A percentile compares a stretch with the other conserved stretches of the same genome.
Conservation (phyloP, 2,113 vertebrate genomes). For the Rhinichthys klamathensis region DNA sequence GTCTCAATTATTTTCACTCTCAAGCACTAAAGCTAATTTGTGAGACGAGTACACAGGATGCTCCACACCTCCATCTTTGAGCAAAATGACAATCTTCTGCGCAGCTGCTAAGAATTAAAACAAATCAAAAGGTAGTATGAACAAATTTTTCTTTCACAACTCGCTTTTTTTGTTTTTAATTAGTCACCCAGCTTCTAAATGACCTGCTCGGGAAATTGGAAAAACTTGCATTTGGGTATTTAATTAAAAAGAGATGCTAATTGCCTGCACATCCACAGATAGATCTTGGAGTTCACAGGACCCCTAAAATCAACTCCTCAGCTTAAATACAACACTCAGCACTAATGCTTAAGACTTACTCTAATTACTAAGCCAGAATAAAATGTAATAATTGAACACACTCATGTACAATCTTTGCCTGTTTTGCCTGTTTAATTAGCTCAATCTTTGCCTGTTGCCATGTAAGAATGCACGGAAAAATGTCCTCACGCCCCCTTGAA, state of each 20-base stretch:
- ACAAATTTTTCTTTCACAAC: neutral
- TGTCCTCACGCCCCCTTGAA: neutral
- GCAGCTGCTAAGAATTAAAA: conserved; percentile 31
- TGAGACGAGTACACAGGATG: conserved; percentile 24
- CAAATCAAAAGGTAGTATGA: conserved; percentile 10
- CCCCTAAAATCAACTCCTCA: conserved; percentile 36
- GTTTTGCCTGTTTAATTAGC: too few relatives aligned
- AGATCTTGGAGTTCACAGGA: conserved; percentile 62
- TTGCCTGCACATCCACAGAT: conserved; percentile 32
- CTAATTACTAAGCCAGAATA: conserved; percentile 7
- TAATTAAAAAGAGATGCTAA: conserved; percentile 53
- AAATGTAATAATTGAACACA: conserved; percentile 15
- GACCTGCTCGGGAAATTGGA: conserved; percentile 39
- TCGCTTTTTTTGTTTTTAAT: conserved; percentile 41
- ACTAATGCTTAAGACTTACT: conserved; percentile 8
- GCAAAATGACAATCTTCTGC: conserved; percentile 28
- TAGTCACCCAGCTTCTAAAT: conserved; percentile 49
- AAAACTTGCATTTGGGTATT: conserved; percentile 50
- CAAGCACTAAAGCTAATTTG: conserved; percentile 51
- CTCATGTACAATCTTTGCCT: too few relatives aligned
- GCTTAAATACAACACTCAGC: conserved; percentile 15
- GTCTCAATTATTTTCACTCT: conserved; percentile 35
- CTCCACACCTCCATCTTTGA: conserved; percentile 27
- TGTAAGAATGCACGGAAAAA: neutral
- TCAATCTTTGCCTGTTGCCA: too few relatives aligned